Percentiles rank a stretch among this genome's conserved stretches.
Evolutionary conservation across 2,797 vertebrate genomes (phyloP).

Genomic region (Thamnophis elegans): DNA sequence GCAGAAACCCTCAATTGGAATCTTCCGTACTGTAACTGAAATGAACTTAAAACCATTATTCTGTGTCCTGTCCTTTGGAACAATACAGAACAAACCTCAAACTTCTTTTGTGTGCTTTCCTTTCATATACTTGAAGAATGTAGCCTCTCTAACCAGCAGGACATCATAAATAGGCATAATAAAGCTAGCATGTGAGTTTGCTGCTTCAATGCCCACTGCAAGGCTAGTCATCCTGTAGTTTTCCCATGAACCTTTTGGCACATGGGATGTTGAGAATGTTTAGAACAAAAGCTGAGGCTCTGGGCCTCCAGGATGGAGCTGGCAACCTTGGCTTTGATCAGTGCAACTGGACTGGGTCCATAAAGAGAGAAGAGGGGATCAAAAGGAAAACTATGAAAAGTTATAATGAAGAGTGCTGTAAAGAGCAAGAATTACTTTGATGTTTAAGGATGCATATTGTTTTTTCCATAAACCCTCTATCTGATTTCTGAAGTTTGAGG

Average conservation of each 20-base stretch:
- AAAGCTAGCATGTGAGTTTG: neutral
- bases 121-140: neutral
- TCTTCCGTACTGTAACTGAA: neutral
- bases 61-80: neutral
- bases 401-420: constrained; percentile 20
- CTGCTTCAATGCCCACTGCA: neutral
- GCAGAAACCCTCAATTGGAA: neutral
- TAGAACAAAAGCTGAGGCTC: neutral
- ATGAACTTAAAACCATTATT: neutral
- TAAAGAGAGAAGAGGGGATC: neutral
- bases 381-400: constrained; percentile 41
- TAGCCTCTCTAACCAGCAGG: neutral
- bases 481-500: constrained; percentile 49
- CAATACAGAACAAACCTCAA: neutral
- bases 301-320: neutral
- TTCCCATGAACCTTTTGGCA: neutral
- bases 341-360: neutral
- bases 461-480: constrained; percentile 45
- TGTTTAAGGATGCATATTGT: constrained; percentile 53
- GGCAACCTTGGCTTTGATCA: neutral
- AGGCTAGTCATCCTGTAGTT: neutral
- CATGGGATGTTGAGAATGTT: neutral
- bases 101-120: neutral
- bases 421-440: constrained; percentile 16
- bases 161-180: neutral